Evolutionary conservation across 2,888 invertebrate species (phyloP), one percentile per base, ranked within the genome.

Genomic region (Drosophila algonquin): DNA sequence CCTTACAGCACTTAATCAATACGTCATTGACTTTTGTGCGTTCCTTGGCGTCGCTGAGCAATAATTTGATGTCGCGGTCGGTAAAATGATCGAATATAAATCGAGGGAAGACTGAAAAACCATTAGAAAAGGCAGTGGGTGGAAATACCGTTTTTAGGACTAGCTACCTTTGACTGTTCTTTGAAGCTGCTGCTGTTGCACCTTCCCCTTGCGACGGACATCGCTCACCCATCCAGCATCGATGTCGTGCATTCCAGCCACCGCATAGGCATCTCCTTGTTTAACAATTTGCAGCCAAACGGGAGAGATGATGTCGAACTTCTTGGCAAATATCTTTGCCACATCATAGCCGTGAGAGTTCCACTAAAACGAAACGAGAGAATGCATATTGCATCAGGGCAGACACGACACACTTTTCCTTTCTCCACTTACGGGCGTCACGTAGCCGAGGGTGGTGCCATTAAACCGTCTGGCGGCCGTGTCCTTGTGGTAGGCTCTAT

Each of bases 281-380:
- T 95, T 93, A 68, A 94, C 94, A 14, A 98, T 93, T 93, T 98
- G 97, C 35, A 99, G 94, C 99, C 99, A 99, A 0, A 98, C 98
- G 0, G 99, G 99, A 0, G 98, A 97, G 27, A 99, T 94, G 87
- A 96, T 96, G 57, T 96, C 95, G 84, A 99, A 97, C 92, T 99
- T 99, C 50, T 95, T 94, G 10, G 95, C 96, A 93, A 98, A 98
- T 62, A 94, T 94, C 92, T 98, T 98, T 0, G 98, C 97, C 55
- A 98, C 94, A 92, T 98, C 97, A 92, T 98, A 98, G 0, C 99
- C 99, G 93, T 96, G 97, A 76, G 94, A 95, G 90, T 99, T 98
- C 99, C 99, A 99, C 98, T 98, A 90, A 24, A 80, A 74, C 58
- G 3, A 1, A 27, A 56, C 24, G n/a, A 2, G n/a, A 2, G 12